These are phyloP conservation scores for Ophiothrix spiculata DNA, from an alignment of 35 echinoderm and acorn worm genomes.

Conservation along the genomic window DNA sequence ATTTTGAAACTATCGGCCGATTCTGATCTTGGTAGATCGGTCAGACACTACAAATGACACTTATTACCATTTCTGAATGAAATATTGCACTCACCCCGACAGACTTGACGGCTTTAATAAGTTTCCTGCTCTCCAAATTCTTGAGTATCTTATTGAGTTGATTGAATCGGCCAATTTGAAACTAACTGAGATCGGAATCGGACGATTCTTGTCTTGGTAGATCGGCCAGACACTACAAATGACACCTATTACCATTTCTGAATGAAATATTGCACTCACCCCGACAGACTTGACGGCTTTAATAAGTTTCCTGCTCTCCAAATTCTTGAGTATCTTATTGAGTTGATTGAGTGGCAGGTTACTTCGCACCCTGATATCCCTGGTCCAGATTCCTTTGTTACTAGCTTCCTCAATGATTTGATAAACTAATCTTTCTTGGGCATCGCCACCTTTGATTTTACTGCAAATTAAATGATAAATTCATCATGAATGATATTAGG, in stretches of 20 bases:
- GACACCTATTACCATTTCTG: too few species aligned
- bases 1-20: too few species aligned
- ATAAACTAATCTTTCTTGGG: slow-evolving; percentile 92
- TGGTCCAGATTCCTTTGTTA: slow-evolving; percentile 97
- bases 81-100: slow-evolving; percentile 72
- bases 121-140: slow-evolving; percentile 86
- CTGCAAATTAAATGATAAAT: slow-evolving; percentile 19
- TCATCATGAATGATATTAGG: too few species aligned
- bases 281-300: slow-evolving; percentile 99
- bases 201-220: too few species aligned
- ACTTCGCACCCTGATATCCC: slow-evolving; percentile 78
- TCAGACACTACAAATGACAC: too few species aligned
- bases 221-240: too few species aligned
- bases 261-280: slow-evolving; percentile 46
- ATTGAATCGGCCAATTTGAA: too few species aligned
- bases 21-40: too few species aligned
- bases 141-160: slow-evolving; percentile 96
- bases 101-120: slow-evolving; percentile 98
- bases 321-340: slow-evolving; percentile 90
- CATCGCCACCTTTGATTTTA: slow-evolving; percentile 87
- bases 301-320: slow-evolving; percentile 92
- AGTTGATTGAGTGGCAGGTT: slow-evolving; percentile 82
- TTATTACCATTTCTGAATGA: too few species aligned
- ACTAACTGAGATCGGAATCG: too few species aligned
- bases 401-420: slow-evolving; percentile 95